Base-by-base conservation (phyloP, 2,888 invertebrate species). In the Parapristionchus giblindavisi region DNA sequence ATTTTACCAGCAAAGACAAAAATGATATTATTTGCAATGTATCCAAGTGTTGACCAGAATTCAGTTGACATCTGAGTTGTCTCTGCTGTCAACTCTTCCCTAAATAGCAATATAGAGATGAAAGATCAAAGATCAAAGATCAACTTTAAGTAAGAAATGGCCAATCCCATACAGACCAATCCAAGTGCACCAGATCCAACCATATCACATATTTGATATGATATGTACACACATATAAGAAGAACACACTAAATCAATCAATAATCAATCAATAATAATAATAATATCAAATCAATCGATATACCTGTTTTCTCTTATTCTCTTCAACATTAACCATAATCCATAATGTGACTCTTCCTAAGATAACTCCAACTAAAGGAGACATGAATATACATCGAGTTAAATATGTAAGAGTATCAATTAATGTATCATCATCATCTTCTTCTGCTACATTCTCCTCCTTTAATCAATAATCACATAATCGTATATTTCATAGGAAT, bases 1-100 rank as follows among this genome's bases (percentile, higher is more conserved):
- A 76, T 32, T 60, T 71, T 63, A 0, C 92, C 92, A 0, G 91
- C 91, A 85, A 92, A 90, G 0, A 92, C 90, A 78, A 92, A 92
- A 52, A 92, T 90, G 17, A 92, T 84, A 0, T 91, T 91, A 81
- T 92, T 92, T 17, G 90, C 89, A 77, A 90, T 86, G 78, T 89
- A 90, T 11, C 89, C 88, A 77, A 90, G 77, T 75, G 89, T 88
- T 80, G 90, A 89, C 90, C 90, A 90, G 48, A 79, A 58, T 38
- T 77, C 66, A 70, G 81, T 88, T 86, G 89, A 89, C 81, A 89
- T 89, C 21, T 89, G 82, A 43, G 88, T 87, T 21, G 84, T 84
- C 68, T 90, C 89, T 0, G 89, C 89, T 75, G 65, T 24, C 43
- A 78, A 56, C 32, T 48, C 38, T 40, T 78, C 78, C 17, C 76